Base-by-base conservation (phyloP, 2,113 vertebrate genomes). In the Burhinus oedicnemus region DNA sequence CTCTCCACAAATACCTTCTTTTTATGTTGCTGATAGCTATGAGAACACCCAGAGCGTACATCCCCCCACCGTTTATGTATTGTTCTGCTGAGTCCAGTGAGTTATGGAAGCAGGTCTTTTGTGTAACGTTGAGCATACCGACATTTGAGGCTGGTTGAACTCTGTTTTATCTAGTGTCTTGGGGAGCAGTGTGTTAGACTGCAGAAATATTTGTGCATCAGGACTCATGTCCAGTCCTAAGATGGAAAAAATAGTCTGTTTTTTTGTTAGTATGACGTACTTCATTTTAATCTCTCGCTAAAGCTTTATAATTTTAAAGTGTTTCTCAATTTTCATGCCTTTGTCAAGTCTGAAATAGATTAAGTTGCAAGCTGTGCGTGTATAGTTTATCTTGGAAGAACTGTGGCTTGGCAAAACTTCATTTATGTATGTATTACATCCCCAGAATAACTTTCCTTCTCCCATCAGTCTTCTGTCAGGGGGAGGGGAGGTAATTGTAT, bases 11-110 rank as follows among this genome's bases (percentile, higher is more conserved):
- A 79, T 42, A 60, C 5, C 26, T 70, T 81, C 36, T 62, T 16
- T 72, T 62, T 61, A 30, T 58, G 27, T 83, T 93, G 58, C 45
- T 81, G 38, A 26, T n/a, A 40, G 38, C 58, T 61, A 11, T 30
- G n/a, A 80, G 17, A 66, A 52, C 42, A 36, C 38, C 3, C 34
- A 51, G 32, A n/a, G n/a, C 32, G 15, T 74, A 54, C 1, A 1
- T 77, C 5, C 9, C 4, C 15, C 6, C 11, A 5, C 19, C 1
- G 0, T 51, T 75, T 47, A 34, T 0, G 0, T 82, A 0, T n/a
- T 78, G 34, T 78, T 89, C 29, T 91, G 47, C 25, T 55, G 36
- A 57, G n/a, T 84, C 22, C 42, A 32, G 8, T 40, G 45, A 44
- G 29, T 78, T 84, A 19, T 4, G 42, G n/a, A 70, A 86, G 29